These are phyloP conservation scores for Protomyctophum bolini DNA, from an alignment of 2,113 vertebrate species.

Conservation along the genomic window DNA sequence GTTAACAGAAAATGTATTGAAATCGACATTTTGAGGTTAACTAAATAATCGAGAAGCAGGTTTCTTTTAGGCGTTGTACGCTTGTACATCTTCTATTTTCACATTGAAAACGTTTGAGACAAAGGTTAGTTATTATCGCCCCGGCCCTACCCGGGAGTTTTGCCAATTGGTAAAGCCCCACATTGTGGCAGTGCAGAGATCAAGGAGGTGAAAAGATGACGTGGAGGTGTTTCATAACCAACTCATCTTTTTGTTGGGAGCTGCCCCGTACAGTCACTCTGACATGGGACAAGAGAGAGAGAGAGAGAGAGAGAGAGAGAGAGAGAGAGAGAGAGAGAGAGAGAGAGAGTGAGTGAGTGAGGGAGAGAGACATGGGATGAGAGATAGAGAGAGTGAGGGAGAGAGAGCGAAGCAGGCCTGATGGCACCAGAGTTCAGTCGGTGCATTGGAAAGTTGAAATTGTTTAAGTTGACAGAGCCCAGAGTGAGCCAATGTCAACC, in stretches of 20 bases:
- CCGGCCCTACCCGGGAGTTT: constrained; percentile 29
- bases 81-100: too few relatives aligned
- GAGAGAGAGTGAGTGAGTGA: too few relatives aligned
- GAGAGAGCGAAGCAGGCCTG: too few relatives aligned
- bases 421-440: background rate
- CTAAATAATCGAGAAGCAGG: too few relatives aligned
- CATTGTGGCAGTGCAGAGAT: background rate
- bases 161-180: constrained; percentile 41
- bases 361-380: too few relatives aligned
- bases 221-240: background rate
- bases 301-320: background rate
- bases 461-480: constrained; percentile 51
- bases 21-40: too few relatives aligned
- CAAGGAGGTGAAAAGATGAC: background rate
- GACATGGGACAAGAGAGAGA: background rate
- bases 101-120: too few relatives aligned
- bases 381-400: too few relatives aligned
- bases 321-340: too few relatives aligned
- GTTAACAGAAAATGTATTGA: too few relatives aligned
- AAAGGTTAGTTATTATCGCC: too few relatives aligned
- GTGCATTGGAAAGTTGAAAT: constrained; percentile 5
- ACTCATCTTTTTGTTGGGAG: background rate
- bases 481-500: constrained; percentile 37
- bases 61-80: too few relatives aligned
- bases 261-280: background rate